Conservation (phyloP, 2,113 vertebrate species). For the Albula glossodonta region DNA sequence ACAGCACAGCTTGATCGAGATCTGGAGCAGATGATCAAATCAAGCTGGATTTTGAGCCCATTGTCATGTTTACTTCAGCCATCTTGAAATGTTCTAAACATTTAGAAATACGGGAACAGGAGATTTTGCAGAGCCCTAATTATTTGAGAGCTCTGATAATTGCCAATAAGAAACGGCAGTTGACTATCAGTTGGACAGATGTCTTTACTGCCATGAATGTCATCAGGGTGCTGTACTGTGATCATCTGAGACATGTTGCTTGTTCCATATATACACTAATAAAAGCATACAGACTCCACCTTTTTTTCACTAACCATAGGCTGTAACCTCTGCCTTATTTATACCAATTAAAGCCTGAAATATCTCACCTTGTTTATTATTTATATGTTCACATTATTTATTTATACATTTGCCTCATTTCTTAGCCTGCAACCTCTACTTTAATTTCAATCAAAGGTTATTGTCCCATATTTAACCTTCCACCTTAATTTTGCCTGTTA, state of each 20-base stretch:
- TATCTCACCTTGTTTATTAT: too few relatives aligned
- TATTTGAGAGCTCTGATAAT: not conserved
- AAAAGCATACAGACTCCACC: not conserved
- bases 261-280: not conserved
- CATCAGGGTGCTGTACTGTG: too few relatives aligned
- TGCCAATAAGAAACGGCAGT: too few relatives aligned
- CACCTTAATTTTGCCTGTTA: not conserved
- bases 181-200: too few relatives aligned
- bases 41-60: not conserved
- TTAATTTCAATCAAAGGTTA: not conserved
- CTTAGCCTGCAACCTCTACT: not conserved
- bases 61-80: not conserved
- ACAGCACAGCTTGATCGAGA: not conserved
- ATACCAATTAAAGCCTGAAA: not conserved
- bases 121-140: not conserved
- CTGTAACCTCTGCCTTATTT: not conserved
- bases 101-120: too few relatives aligned
- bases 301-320: not conserved
- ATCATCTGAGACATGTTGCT: not conserved
- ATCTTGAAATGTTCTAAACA: not conserved
- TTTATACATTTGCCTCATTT: too few relatives aligned
- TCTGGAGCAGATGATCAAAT: not conserved
- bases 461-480: not conserved
- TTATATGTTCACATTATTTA: too few relatives aligned
- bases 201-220: too few relatives aligned